phyloP scores from a whole-genome alignment of 2,888 invertebrate species.

The Oligia latruncula region DNA sequence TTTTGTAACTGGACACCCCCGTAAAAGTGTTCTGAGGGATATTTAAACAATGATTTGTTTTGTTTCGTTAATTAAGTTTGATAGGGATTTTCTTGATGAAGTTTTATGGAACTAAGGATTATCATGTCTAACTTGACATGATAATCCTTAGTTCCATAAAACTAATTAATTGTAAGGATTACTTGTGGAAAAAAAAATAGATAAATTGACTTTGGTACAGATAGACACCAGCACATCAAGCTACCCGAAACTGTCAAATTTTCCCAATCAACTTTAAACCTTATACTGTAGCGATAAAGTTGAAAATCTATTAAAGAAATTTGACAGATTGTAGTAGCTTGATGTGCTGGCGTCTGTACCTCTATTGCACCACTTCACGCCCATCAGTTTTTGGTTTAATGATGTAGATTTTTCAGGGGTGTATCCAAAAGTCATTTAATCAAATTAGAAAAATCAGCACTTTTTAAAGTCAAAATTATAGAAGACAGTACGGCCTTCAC shows the following conservation, averaged over 20 bases:
- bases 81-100: constrained; percentile 10
- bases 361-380: not conserved
- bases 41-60: constrained; percentile 30
- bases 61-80: constrained; percentile 29
- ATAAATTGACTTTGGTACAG: not conserved
- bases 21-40: constrained; percentile 15
- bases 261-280: no score
- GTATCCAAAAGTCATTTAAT: not conserved
- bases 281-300: no score
- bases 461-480: not conserved
- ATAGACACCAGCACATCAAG: no score
- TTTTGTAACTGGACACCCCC: constrained; percentile 41
- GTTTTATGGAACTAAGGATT: constrained; percentile 3
- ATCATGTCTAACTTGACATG: not conserved
- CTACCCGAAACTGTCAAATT: no score
- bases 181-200: not conserved
- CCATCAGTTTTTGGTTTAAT: not conserved
- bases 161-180: not conserved
- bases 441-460: not conserved
- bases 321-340: no score
- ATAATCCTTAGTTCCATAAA: no score
- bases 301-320: no score
- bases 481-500: not conserved
- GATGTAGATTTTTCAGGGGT: not conserved
- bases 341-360: no score